Evolutionary conservation across 2,113 vertebrate genomes (phyloP), one percentile per base, ranked within the genome.

Genomic region (Sakesphorus luctuosus): DNA sequence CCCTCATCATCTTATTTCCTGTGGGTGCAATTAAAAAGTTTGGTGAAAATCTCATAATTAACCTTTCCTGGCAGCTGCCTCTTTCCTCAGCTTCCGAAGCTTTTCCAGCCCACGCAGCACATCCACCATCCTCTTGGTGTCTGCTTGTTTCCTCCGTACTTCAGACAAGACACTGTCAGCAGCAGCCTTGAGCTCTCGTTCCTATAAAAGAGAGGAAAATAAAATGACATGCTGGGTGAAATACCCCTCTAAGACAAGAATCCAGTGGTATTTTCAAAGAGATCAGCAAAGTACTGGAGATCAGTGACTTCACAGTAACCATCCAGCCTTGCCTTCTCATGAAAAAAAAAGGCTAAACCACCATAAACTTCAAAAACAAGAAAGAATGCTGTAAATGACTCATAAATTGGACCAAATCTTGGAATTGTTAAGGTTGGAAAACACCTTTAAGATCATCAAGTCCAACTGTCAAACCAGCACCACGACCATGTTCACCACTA

Each of bases 51-150:
- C 28, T 81, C 0, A 0, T 11, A 3, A 18, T 9, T 90, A 73
- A 99, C 99, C 99, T 98, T 99, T 99, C 81, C 99, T 98, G n/a
- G 93, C 98, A 4, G 99, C 99, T 5, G 99, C 99, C 86, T 99
- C 99, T 97, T 99, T 99, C 65, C 99, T 98, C 55, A 99, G 98
- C 53, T 98, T 98, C 79, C 99, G 98, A 55, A 99, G 97, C 80
- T 99, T 99, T 96, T 99, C 99, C 91, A 99, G 83, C 3, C 99
- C 98, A 0, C 94, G 97, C 46, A 99, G 97, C 86, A 99, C 71
- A 36, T 99, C 99, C 82, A 98, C 96, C 99, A 99, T 99, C 94
- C 99, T 98, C 94, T 99, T 99, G 3, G 99, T 97, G 11, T 99
- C 99, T 2, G 98, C 98, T 95, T 99, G 99, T 79, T 99, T 99